Percentiles rank a stretch among this genome's conserved stretches.
phyloP scores from a whole-genome alignment of 2,113 vertebrate species.

The Phocoena phocoena region DNA sequence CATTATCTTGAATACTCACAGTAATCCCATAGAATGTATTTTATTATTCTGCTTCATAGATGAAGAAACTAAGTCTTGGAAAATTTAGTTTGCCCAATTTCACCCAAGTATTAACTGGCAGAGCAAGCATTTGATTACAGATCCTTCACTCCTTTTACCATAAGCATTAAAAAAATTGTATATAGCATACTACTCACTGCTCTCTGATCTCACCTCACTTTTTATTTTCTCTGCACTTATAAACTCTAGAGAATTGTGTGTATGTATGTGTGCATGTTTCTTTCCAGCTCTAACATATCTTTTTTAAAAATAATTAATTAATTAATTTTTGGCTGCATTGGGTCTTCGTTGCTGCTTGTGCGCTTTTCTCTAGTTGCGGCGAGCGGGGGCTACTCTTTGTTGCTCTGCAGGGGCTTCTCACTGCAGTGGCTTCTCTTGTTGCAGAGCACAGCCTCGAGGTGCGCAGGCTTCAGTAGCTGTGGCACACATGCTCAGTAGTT shows the following conservation, averaged over 20 bases:
- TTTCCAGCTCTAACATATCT: background rate
- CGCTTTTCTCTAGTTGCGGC: no score
- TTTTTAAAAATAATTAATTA: background rate
- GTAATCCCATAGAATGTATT: background rate
- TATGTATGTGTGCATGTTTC: background rate
- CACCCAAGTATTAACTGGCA: background rate
- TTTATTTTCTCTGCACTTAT: background rate
- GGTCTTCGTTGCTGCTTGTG: no score
- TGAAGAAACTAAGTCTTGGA: background rate
- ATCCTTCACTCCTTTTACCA: background rate
- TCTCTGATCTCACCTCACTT: background rate
- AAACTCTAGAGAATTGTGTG: background rate
- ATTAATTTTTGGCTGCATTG: no score
- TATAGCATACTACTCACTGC: background rate
- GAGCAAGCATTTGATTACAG: background rate
- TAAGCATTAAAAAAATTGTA: background rate
- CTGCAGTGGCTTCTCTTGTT: no score
- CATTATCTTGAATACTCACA: background rate
- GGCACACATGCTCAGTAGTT: no score
- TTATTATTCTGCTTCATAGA: background rate
- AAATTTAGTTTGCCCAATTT: background rate
- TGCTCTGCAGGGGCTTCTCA: no score
- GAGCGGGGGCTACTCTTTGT: no score
- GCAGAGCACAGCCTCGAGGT: no score
- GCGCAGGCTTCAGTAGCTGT: no score